phyloP scores from a whole-genome alignment of 1,140 invertebrate species.

The Pemphigus obesinymphae region DNA sequence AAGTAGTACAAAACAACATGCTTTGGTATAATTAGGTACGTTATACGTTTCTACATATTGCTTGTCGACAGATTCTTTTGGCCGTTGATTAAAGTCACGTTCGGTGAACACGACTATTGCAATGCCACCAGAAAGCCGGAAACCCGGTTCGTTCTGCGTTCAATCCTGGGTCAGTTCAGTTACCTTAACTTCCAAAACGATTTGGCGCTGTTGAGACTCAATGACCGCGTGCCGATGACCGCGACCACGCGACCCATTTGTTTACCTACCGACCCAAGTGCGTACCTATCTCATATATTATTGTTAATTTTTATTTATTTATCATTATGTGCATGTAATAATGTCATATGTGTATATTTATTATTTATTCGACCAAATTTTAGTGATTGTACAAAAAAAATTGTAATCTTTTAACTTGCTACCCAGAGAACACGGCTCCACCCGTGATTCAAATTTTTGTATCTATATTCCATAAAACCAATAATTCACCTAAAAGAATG shows the following conservation, averaged over 20 bases:
- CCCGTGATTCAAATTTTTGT: no score
- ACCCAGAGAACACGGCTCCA: no score
- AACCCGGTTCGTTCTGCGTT: conserved; percentile 68
- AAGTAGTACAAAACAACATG: conserved; percentile 12
- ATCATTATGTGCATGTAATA: no score
- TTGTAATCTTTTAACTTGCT: no score
- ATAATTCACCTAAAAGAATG: no score
- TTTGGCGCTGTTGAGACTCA: conserved; percentile 72
- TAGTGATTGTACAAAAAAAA: no score
- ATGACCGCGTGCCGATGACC: conserved; percentile 68
- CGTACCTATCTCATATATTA: conserved; percentile 45
- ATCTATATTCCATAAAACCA: no score
- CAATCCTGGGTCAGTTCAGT: conserved; percentile 71
- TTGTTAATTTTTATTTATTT: no score
- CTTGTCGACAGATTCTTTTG: conserved; percentile 75
- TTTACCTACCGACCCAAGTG: conserved; percentile 63
- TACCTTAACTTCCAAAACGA: conserved; percentile 80
- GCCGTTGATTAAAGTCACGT: conserved; percentile 83
- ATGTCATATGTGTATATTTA: no score
- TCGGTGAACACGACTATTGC: conserved; percentile 78
- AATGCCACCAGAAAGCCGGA: conserved; percentile 64
- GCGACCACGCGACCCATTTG: conserved; percentile 73
- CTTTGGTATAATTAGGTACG: neutral
- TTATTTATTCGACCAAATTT: no score
- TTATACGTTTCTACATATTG: neutral